Base-by-base conservation (phyloP, 2,888 invertebrate species). In the Antheraea yamamai region DNA sequence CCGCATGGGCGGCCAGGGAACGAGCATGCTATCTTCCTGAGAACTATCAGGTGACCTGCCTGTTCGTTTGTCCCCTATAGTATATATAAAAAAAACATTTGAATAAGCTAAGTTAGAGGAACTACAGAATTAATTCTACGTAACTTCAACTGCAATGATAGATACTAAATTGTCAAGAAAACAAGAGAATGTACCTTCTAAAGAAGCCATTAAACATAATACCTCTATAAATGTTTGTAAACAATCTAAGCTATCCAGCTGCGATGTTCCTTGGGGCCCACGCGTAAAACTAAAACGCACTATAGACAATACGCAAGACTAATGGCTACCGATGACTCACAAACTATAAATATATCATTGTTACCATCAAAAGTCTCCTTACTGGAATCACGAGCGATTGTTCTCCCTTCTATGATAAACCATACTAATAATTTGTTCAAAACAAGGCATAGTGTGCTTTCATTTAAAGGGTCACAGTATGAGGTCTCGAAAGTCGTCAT, bases 211-310 rank as follows among this genome's bases (percentile, higher is more conserved):
- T 91, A 91, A 90, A 91, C 82, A 91, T 87, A 93, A 91, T 91
- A 93, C 91, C 91, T 94, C 91, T 90, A 94, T 94, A 93, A 94
- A 89, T 95, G 93, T 95, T 95, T 93, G 94, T 94, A 94, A 94
- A 95, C 95, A 95, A 84, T 89, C 87, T 92, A 92, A 92, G 91
- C 90, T 80, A 79, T 91, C 94, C 94, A 92, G 89, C 94, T 90
- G 94, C 73, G 95, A 86, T 84, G 83, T 81, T 81, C 82, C 78
- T 81, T 82, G 81, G 23, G 23, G 83, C 84, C 81, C 81, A 83
- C 82, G 85, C 85, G 82, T 85, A 77, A 84, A 78, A 78, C 80
- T 73, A 73, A 78, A 78, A 58, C 76, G 77, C 79, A 78, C 76
- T 81, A 89, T 90, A 94, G 91, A 94, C 93, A 94, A 95, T 91